Conservation (phyloP, 2,888 invertebrate species). For the Calliopum simillimum region DNA sequence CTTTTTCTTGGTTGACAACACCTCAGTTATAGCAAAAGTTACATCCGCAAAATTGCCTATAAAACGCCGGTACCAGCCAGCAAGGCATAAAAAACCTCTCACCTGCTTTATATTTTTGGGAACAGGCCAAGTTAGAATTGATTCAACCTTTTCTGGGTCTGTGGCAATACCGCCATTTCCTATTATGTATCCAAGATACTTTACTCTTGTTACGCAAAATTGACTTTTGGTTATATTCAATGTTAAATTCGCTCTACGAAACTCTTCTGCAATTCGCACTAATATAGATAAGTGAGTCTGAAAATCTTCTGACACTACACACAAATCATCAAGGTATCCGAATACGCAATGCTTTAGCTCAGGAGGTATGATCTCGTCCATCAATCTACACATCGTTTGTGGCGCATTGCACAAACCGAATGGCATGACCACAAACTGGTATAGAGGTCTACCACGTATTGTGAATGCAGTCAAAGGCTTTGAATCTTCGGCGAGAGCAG, state of each 20-base stretch:
- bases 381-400: constrained; percentile 37
- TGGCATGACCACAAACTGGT: constrained; percentile 37
- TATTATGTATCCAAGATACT: constrained; percentile 41
- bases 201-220: constrained; percentile 38
- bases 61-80: constrained; percentile 15
- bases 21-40: background rate
- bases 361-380: constrained; percentile 39
- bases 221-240: constrained; percentile 42
- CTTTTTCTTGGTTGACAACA: background rate
- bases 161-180: constrained; percentile 31
- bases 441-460: constrained; percentile 38
- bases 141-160: constrained; percentile 12
- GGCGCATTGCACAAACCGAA: too few relatives aligned
- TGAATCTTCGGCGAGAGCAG: constrained; percentile 25
- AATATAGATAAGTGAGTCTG: constrained; percentile 36
- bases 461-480: constrained; percentile 38
- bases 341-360: constrained; percentile 36
- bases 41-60: background rate
- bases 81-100: background rate
- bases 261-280: constrained; percentile 31
- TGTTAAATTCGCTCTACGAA: constrained; percentile 40
- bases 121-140: background rate
- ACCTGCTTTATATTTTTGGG: constrained; percentile 1
- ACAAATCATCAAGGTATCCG: constrained; percentile 37
- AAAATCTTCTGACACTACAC: too few relatives aligned